phyloP scores from a whole-genome alignment of 2,797 vertebrate genomes.

The Coracias cyanogaster region DNA sequence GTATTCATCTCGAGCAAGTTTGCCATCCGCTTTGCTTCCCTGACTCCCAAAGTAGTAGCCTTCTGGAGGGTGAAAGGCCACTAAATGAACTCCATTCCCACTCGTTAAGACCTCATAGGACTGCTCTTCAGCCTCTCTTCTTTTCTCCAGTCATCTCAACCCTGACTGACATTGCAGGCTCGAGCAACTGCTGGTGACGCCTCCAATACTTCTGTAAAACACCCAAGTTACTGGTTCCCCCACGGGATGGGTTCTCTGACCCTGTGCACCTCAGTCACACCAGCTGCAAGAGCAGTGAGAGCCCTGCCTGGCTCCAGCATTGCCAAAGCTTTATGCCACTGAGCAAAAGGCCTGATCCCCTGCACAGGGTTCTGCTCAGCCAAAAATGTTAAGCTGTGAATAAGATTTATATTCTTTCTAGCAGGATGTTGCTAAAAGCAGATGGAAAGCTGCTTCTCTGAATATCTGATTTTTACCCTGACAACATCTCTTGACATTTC shows the following conservation, averaged over 20 bases:
- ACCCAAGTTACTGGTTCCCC: neutral
- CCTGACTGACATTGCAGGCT: accelerated
- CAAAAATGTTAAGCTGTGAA: neutral
- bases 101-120: neutral
- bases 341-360: neutral
- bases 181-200: neutral
- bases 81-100: neutral
- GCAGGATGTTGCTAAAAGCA: neutral
- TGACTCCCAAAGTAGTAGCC: neutral
- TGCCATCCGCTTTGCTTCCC: neutral
- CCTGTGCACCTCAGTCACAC: accelerated
- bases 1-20: neutral
- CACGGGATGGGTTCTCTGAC: accelerated
- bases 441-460: neutral
- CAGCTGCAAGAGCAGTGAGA: neutral
- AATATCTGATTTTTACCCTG: neutral
- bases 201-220: neutral
- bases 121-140: neutral
- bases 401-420: neutral
- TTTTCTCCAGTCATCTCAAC: neutral
- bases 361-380: neutral
- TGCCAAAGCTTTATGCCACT: neutral
- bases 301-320: neutral
- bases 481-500: neutral
- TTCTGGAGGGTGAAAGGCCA: neutral